Conservation (phyloP, 2,797 vertebrate genomes). For the Poecilia gillii region DNA sequence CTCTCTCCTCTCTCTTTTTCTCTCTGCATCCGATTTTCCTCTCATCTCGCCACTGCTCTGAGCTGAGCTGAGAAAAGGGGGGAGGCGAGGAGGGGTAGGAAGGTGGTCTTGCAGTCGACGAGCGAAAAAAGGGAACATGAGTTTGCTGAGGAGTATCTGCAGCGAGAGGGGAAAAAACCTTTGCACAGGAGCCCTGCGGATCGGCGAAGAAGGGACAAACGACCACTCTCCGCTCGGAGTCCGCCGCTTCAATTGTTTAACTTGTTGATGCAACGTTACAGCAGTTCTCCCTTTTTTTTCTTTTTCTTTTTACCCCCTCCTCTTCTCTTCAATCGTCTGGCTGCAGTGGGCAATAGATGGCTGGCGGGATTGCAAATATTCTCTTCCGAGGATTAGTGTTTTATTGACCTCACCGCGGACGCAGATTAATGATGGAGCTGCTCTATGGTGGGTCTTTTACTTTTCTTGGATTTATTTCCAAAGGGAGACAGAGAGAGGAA, state of each 20-base stretch:
- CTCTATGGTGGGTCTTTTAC: slow-evolving; percentile 64
- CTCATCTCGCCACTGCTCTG: slow-evolving; percentile 66
- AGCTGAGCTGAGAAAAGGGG: slow-evolving; percentile 63
- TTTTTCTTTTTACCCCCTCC: not conserved
- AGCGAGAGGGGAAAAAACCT: slow-evolving; percentile 54
- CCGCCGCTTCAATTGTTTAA: slow-evolving; percentile 74
- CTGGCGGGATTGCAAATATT: slow-evolving; percentile 64
- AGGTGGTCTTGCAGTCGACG: slow-evolving; percentile 81
- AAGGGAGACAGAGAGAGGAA: not conserved
- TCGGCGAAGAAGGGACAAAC: slow-evolving; percentile 44
- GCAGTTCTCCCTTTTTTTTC: slow-evolving; percentile 20
- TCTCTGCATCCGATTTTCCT: slow-evolving; percentile 66
- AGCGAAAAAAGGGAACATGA: slow-evolving; percentile 67
- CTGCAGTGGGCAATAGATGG: slow-evolving; percentile 70
- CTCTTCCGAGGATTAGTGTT: slow-evolving; percentile 53
- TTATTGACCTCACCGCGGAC: slow-evolving; percentile 59
- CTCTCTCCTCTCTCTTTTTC: slow-evolving; percentile 55
- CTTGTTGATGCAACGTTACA: slow-evolving; percentile 80
- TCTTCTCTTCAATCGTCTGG: slow-evolving; percentile 37
- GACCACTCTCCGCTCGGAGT: slow-evolving; percentile 51
- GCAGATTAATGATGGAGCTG: slow-evolving; percentile 67
- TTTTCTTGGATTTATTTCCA: slow-evolving; percentile 27
- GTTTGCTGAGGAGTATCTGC: slow-evolving; percentile 80
- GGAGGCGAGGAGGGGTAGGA: slow-evolving; percentile 73
- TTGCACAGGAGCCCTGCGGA: slow-evolving; percentile 58